Evolutionary conservation across 2,888 invertebrate species (phyloP).

Genomic region (Stenurella melanura): DNA sequence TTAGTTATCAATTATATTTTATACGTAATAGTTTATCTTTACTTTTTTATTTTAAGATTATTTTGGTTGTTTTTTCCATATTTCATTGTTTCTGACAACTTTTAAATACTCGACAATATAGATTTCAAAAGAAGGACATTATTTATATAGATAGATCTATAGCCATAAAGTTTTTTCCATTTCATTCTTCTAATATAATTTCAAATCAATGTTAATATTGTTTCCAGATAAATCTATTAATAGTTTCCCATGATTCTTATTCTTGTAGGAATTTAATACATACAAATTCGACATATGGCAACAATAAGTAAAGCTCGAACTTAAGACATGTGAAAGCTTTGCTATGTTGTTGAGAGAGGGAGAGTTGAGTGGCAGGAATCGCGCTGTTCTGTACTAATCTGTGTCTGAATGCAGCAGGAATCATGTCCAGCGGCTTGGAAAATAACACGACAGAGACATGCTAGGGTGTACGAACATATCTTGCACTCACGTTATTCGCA

Average conservation of each 20-base stretch:
- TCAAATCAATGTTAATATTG: too few species aligned
- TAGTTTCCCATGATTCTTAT: neutral
- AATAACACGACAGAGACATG: conserved; percentile 72
- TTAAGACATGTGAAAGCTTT: conserved; percentile 33
- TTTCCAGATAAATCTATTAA: too few species aligned
- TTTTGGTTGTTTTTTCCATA: too few species aligned
- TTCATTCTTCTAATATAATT: too few species aligned
- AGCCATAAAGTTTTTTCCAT: too few species aligned
- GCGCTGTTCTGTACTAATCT: conserved; percentile 70
- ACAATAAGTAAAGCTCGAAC: conserved; percentile 39
- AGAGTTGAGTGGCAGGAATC: conserved; percentile 69
- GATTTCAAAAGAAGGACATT: too few species aligned
- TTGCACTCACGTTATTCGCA: conserved; percentile 15
- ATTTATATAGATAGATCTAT: too few species aligned
- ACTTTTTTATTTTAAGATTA: too few species aligned
- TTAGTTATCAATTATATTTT: too few species aligned
- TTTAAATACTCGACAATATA: too few species aligned
- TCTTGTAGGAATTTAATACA: neutral
- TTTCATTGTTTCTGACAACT: too few species aligned
- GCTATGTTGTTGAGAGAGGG: conserved; percentile 26
- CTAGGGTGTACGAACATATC: conserved; percentile 14
- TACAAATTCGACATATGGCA: conserved; percentile 51
- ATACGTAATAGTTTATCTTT: too few species aligned
- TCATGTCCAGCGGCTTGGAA: conserved; percentile 78
- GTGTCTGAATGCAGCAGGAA: conserved; percentile 71